A percentile compares a stretch with the other conserved stretches of the same genome.
These are phyloP conservation scores for Chironomus tepperi DNA, from an alignment of 1,140 invertebrate genomes.

Conservation along the genomic window DNA sequence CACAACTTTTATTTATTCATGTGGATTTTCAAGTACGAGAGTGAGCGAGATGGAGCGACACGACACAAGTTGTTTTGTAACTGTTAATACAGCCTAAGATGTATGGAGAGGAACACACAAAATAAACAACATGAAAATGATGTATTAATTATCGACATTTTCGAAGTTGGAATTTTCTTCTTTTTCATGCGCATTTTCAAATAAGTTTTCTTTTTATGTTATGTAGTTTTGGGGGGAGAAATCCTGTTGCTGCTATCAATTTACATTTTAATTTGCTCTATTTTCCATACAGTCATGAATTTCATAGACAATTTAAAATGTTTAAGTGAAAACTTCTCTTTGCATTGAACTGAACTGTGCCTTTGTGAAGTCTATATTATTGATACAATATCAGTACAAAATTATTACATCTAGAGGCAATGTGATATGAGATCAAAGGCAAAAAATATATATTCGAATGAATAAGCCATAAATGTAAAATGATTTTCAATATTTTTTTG, in stretches of 20 bases:
- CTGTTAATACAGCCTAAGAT: background rate
- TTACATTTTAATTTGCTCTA: background rate
- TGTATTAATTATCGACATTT: background rate
- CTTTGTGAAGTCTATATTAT: background rate
- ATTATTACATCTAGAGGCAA: background rate
- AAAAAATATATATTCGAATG: background rate
- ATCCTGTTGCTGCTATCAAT: background rate
- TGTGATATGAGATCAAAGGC: background rate
- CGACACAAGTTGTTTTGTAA: background rate
- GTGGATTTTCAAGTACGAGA: background rate
- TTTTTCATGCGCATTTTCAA: background rate
- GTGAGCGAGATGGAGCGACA: background rate
- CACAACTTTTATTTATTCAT: constrained; percentile 15
- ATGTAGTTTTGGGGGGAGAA: too few relatives aligned
- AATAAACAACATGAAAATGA: background rate
- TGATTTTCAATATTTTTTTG: background rate
- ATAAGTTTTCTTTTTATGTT: too few relatives aligned
- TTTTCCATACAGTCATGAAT: background rate
- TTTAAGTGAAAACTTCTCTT: background rate
- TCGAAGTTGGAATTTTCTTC: background rate
- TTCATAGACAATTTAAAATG: too few relatives aligned
- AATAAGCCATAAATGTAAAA: constrained; percentile 3
- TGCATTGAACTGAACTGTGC: background rate
- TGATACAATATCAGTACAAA: constrained; percentile 2
- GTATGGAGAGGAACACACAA: background rate